Conservation (phyloP, 1,140 invertebrate species). For the Propsilocerus akamusi region DNA sequence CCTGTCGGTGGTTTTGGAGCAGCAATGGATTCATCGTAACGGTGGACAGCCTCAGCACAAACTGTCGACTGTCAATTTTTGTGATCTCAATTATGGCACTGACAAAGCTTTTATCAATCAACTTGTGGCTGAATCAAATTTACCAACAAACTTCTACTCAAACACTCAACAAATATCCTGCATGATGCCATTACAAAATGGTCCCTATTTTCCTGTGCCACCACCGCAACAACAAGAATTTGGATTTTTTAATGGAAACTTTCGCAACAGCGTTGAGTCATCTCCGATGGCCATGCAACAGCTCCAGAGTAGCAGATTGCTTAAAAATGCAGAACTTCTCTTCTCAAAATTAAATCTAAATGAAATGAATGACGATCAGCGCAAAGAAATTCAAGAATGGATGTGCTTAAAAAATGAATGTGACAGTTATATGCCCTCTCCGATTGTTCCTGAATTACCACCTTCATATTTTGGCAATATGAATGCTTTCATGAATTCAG, state of each 20-base stretch:
- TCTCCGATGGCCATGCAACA: neutral
- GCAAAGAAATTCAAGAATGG: constrained; percentile 69
- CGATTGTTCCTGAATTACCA: neutral
- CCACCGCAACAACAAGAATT: constrained; percentile 26
- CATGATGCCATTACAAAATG: constrained; percentile 39
- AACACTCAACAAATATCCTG: too few relatives aligned
- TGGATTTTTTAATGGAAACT: neutral
- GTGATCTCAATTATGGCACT: constrained; percentile 37
- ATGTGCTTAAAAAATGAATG: constrained; percentile 67
- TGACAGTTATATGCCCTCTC: constrained; percentile 46
- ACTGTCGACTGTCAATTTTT: constrained; percentile 47
- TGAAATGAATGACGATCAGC: constrained; percentile 40
- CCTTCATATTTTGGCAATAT: constrained; percentile 21
- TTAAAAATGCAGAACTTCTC: neutral
- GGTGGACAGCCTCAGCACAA: constrained; percentile 32
- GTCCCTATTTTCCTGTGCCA: constrained; percentile 28
- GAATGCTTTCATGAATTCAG: constrained; percentile 35
- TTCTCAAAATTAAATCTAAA: constrained; percentile 29
- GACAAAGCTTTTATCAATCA: constrained; percentile 29
- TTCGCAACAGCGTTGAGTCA: neutral
- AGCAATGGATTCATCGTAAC: constrained; percentile 39
- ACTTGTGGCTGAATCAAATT: constrained; percentile 20
- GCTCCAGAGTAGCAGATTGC: constrained; percentile 10
- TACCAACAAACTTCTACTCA: constrained; percentile 29
- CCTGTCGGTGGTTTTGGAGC: constrained; percentile 46